These are phyloP conservation scores for Hemicentrotus pulcherrimus DNA, from an alignment of 35 echinoderm and acorn worm species.

Conservation along the genomic window DNA sequence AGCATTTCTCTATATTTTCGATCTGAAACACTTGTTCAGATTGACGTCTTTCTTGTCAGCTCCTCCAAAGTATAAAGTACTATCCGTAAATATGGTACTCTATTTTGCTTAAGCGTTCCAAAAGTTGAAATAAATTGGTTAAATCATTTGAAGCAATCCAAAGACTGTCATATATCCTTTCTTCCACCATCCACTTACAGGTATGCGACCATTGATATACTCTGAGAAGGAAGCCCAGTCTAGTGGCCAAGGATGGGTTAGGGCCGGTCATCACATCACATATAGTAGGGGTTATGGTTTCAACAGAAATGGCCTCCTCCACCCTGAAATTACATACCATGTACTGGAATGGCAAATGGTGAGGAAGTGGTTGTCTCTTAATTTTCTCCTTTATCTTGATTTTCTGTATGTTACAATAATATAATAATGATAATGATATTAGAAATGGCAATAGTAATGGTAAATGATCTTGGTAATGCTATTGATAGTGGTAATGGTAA, in stretches of 20 bases:
- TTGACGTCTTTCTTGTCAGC: too few species aligned
- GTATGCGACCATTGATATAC: conserved; percentile 96
- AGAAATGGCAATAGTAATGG: too few species aligned
- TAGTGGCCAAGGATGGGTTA: conserved; percentile 68
- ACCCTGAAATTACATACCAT: conserved; percentile 91
- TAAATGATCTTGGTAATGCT: too few species aligned
- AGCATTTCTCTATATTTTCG: too few species aligned
- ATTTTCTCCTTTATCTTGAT: too few species aligned
- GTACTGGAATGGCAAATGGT: conserved; percentile 93
- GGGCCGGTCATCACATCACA: conserved; percentile 84
- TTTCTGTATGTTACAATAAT: too few species aligned
- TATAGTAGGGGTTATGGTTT: conserved; percentile 77
- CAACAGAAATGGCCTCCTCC: conserved; percentile 79
- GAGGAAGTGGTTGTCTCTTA: background rate
- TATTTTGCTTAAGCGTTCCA: background rate
- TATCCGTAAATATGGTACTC: too few species aligned
- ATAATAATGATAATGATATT: too few species aligned
- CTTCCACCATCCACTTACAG: conserved; percentile 15
- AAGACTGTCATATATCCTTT: conserved; percentile 10
- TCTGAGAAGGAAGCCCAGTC: conserved; percentile 72
- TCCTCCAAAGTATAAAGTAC: too few species aligned
- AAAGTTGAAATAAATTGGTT: background rate
- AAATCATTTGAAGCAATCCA: background rate
- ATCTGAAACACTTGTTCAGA: too few species aligned
- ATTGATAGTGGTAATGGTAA: too few species aligned